Conservation (phyloP, 37 sponge, comb jelly and placozoan genomes). For the Tethya wilhelma region DNA sequence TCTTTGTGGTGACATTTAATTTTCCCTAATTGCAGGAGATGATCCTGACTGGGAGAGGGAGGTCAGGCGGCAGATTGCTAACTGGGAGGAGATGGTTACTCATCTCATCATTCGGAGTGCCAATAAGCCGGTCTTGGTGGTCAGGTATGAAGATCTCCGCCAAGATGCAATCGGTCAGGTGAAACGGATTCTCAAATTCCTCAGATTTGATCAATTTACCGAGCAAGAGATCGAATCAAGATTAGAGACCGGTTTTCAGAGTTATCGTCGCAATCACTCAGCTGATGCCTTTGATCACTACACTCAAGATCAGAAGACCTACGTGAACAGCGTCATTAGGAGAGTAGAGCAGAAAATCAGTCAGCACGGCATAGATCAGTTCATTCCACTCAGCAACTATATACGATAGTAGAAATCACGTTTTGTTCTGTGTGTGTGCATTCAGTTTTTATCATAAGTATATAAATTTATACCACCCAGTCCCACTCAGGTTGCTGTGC, state of each 20-base stretch:
- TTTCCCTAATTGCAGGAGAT: not conserved
- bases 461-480: too few species aligned
- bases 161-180: slow-evolving; percentile 1
- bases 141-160: slow-evolving; percentile 50
- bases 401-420: too few species aligned
- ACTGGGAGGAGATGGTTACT: not conserved
- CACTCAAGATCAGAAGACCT: slow-evolving; percentile 19
- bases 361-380: too few species aligned
- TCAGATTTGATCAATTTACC: not conserved
- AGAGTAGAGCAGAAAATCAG: not conserved
- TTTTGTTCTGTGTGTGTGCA: too few species aligned
- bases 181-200: slow-evolving; percentile 21
- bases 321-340: slow-evolving; percentile 21
- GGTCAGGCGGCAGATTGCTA: not conserved
- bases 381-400: too few species aligned
- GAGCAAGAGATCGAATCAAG: not conserved
- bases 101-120: too few species aligned
- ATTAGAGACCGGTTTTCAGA: not conserved
- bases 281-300: slow-evolving; percentile 30
- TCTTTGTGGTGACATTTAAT: too few species aligned
- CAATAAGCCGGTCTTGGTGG: not conserved
- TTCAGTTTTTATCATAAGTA: too few species aligned
- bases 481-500: too few species aligned
- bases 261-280: slow-evolving; percentile 21
- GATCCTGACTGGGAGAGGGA: not conserved